Base-by-base conservation (phyloP, 30 jellyfish, hydroid and myxozoan genomes). In the Aurelia aurita region DNA sequence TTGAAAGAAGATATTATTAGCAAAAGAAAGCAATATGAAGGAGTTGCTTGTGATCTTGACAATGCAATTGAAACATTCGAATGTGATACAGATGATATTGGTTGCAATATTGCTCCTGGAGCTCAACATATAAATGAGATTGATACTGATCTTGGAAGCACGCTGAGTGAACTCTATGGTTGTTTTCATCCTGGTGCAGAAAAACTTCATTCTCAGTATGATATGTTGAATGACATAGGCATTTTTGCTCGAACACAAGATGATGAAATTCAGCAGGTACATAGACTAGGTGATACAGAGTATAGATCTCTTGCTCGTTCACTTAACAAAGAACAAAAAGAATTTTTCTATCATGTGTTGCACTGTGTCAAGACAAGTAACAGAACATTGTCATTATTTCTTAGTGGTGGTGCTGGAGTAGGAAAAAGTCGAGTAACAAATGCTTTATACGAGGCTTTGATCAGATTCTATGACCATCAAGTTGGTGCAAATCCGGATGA, bases 321-420 rank as follows among this genome's bases (percentile, higher is more conserved):
- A 51, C 63, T 51, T 13, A 51, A 51, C n/a, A n/a, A 21, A 61
- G 80, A 68, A 32, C 70, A 68, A 23, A 26, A 34, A 13, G 70
- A 68, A 32, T 62, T 68, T 23, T 62, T 62, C 29, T 62, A 62
- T 62, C 74, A 62, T 62, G 74, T 62, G 12, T 14, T 62, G 15
- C 16, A 62, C 22, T 14, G 15, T 18, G 16, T 72, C 20, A 34
- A 72, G 23, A 6, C 72, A 20, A 72, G 14, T 39, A 72, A 23
- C 16, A 10, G 21, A 19, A 75, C 79, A 34, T 39, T 72, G 20
- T 28, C 14, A 0, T 39, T 72, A 6, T 72, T 72, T 72, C 78
- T 34, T 19, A 72, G 84, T 27, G 84, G 72, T 34, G 84, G 84
- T 11, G 84, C 84, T 28, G 0, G 84, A 7, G 84, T 72, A 7